phyloP scores from a whole-genome alignment of 1,140 invertebrate species.

The Drosophila setifemur region DNA sequence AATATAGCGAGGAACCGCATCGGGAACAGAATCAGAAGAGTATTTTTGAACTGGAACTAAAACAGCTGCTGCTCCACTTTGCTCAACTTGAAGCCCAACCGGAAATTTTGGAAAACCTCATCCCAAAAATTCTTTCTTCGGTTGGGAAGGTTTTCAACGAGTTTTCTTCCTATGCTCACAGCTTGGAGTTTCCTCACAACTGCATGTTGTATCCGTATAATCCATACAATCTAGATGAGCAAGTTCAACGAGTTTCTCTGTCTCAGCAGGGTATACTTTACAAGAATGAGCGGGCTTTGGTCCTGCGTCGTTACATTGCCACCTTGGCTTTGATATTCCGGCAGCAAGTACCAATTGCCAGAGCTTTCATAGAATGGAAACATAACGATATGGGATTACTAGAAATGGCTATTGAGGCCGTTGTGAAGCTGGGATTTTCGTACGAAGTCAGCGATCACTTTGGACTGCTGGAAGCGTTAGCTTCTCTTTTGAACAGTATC shows the following conservation, averaged over 20 bases:
- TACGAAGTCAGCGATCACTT: constrained; percentile 60
- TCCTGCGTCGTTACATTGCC: constrained; percentile 64
- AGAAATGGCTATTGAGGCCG: constrained; percentile 51
- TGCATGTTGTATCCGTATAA: constrained; percentile 53
- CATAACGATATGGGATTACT: constrained; percentile 46
- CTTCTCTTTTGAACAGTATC: constrained; percentile 46
- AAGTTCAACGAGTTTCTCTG: constrained; percentile 7
- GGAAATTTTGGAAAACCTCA: constrained; percentile 2
- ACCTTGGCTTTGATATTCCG: constrained; percentile 60
- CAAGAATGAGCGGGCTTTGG: constrained; percentile 40
- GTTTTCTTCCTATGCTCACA: constrained; percentile 55
- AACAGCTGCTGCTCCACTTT: constrained; percentile 48
- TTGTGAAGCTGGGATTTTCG: constrained; percentile 62
- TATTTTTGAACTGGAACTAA: constrained; percentile 58
- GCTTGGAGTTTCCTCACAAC: constrained; percentile 50
- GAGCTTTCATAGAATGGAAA: constrained; percentile 33
- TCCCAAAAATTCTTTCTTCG: constrained; percentile 33
- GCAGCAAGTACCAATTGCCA: constrained; percentile 19
- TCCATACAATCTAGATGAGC: constrained; percentile 27
- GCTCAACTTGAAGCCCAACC: constrained; percentile 55
- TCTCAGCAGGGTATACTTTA: constrained; percentile 37
- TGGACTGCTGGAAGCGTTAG: constrained; percentile 61
- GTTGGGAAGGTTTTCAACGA: constrained; percentile 56
- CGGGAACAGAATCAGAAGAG: constrained; percentile 38
- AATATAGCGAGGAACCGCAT: constrained; percentile 6